Base-by-base conservation (phyloP, 64 coral and sea anemone species). In the Stichodactyla mertensii region DNA sequence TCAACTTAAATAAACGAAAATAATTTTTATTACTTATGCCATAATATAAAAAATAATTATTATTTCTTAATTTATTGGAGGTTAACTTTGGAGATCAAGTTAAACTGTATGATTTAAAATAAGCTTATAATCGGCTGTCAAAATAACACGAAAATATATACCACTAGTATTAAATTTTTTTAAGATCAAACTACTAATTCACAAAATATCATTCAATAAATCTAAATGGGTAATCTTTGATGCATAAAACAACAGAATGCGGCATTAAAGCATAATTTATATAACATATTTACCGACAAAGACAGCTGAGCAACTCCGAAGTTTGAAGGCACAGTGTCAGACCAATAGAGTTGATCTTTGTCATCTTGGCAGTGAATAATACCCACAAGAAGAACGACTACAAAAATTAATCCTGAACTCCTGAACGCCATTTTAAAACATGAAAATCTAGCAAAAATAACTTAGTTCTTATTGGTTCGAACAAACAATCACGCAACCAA, bases 281-380 rank as follows among this genome's bases (percentile, higher is more conserved):
- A 71, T 61, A 88, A 67, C 51, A 61, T 26, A 71, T 66, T 88
- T 60, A 95, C 93, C 93, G 83, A 61, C 13, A 91, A 23, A 64
- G 64, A 66, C 16, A 71, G 52, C 22, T 95, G 74, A 61, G 93
- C 89, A 52, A 86, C 85, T 18, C 93, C 89, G 83, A 95, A 95
- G 56, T 80, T 86, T 22, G 70, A 83, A 27, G 54, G 55, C 22
- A 60, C 64, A 26, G 83, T 62, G 55, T 86, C 89, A 4, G 79
- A 52, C 89, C 89, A 95, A 10, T 85, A 26, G 18, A 70, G 22
- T 10, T 86, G 57, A 71, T 91, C 87, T 86, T 70, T 58, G 89
- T 54, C 45, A 69, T 91, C 89, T 56, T 62, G 52, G 62, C 84
- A 82, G 7, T 74, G 58, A 86, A 86, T 86, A 86, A 71, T 55